These are phyloP conservation scores for Rotaria magnacalcarata DNA, from an alignment of 2,888 invertebrate species.

Conservation along the genomic window DNA sequence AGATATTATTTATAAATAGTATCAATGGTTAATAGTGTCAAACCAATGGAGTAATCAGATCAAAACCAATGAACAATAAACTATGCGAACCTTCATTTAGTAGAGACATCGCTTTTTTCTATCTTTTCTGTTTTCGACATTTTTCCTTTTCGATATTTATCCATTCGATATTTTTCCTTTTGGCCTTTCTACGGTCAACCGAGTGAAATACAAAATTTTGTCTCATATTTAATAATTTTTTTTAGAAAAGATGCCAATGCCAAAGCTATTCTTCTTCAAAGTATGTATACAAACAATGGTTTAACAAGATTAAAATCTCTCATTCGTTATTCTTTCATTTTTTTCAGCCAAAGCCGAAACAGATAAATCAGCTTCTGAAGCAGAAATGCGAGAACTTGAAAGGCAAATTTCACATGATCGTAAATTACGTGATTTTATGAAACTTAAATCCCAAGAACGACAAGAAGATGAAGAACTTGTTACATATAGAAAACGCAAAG, in stretches of 20 bases:
- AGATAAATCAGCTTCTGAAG: slow-evolving; percentile 68
- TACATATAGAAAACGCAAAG: slow-evolving; percentile 57
- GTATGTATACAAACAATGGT: not conserved
- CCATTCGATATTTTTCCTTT: no score
- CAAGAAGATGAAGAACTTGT: slow-evolving; percentile 58
- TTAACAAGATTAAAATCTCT: not conserved
- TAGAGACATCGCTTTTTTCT: no score
- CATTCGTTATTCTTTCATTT: no score
- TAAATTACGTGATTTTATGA: slow-evolving; percentile 77
- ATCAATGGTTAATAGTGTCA: no score
- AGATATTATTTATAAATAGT: no score
- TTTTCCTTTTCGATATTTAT: no score
- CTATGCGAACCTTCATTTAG: no score
- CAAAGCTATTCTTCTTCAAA: not conserved
- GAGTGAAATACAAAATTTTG: no score
- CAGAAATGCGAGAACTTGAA: slow-evolving; percentile 81
- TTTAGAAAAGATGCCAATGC: slow-evolving; percentile 10
- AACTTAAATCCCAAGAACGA: slow-evolving; percentile 72
- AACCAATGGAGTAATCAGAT: no score
- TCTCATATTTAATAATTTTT: not conserved
- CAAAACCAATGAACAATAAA: no score
- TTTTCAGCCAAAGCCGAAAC: slow-evolving; percentile 68
- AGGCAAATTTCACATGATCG: slow-evolving; percentile 78
- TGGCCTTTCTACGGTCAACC: no score
- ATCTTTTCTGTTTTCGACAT: no score